Base-by-base conservation (phyloP, 1,140 invertebrate species). In the Ostrea denselamellosa region DNA sequence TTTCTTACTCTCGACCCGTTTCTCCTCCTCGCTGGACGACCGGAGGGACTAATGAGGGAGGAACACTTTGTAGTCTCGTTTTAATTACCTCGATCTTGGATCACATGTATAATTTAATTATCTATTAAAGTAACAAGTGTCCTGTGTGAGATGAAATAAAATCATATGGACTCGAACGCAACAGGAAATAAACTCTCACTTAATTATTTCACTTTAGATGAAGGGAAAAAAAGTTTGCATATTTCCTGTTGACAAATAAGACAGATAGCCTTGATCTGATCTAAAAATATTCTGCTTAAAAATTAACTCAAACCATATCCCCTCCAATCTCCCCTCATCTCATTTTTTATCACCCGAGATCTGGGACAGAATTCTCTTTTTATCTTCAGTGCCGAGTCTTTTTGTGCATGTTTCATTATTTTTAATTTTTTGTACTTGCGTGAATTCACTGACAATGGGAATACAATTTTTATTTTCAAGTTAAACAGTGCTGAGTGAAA, bases 61-160 rank as follows among this genome's bases (percentile, higher is more conserved):
- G 68, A 14, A 25, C 25, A 34, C 68, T 77, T 77, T 77, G 68
- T 77, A 77, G 22, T 77, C 28, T 77, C 28, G 28, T 25, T 77
- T 77, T 77, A 77, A 77, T 77, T 77, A 77, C 10, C 28, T 25
- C 25, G 68, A 28, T 77, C 68, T 77, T 77, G 25, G 22, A 77
- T 77, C 68, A 77, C 28, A 77, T 34, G 25, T 77, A 25, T 77
- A 77, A 77, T 77, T 77, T 77, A 77, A 77, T 77, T 77, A 77
- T 77, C 68, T 77, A 77, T 25, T 25, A 77, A 77, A 77, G 68
- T 28, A 77, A 77, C 68, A 77, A 77, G 68, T 77, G 68, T 77
- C 68, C 68, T 77, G 28, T 77, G 68, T 25, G 28, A 28, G 28
- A 77, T 77, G 25, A 77, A 77, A 77, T 34, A 77, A 28, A 77